phyloP scores from a whole-genome alignment of 2,797 vertebrate genomes.

The Platalea minor region DNA sequence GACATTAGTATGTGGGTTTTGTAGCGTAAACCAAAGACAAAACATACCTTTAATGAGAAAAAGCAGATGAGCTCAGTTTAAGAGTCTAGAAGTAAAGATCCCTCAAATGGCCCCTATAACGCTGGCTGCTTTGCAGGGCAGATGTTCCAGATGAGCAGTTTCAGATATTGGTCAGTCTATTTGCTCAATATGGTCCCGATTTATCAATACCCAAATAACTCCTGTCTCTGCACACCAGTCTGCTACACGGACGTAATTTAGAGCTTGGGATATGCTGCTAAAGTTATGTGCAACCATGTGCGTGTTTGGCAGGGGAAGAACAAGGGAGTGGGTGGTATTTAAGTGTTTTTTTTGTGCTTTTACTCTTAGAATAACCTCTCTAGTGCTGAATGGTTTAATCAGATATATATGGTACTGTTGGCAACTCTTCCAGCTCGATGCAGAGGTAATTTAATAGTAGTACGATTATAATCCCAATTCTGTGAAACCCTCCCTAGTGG shows the following conservation, averaged over 20 bases:
- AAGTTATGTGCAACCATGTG: neutral
- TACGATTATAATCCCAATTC: neutral
- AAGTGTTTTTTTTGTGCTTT: neutral
- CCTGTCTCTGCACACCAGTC: neutral
- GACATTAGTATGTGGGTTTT: neutral
- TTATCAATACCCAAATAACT: neutral
- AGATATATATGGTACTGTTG: neutral
- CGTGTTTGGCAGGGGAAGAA: neutral
- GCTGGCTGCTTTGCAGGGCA: neutral
- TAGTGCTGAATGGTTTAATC: neutral
- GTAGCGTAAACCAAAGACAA: neutral
- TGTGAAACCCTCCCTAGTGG: neutral
- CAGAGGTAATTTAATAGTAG: neutral
- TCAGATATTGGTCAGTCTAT: neutral
- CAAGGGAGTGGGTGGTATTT: neutral
- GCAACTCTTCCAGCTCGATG: neutral
- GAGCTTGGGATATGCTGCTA: neutral
- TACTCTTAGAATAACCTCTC: neutral
- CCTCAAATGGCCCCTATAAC: no score
- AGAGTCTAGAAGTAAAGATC: neutral
- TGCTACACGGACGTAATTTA: accelerated
- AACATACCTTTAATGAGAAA: neutral
- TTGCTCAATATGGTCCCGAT: accelerated
- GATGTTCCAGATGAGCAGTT: neutral
- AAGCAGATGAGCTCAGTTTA: neutral